A percentile compares a stretch with the other conserved stretches of the same genome.
These are phyloP conservation scores for Trissolcus brochymenae DNA, from an alignment of 2,888 invertebrate species.

Conservation along the genomic window DNA sequence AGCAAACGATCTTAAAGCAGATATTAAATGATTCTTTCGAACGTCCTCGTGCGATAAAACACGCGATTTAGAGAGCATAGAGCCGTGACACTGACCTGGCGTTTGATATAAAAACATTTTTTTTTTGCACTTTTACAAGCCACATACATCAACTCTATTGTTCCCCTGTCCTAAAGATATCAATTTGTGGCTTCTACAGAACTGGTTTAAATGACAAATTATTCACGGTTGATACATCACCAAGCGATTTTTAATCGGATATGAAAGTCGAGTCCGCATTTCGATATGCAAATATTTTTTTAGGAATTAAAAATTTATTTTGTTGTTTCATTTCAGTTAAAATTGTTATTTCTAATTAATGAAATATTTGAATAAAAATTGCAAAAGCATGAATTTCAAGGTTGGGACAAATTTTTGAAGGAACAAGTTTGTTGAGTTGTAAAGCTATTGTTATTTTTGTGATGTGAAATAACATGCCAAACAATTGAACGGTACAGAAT, in stretches of 20 bases:
- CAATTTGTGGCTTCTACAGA: too few relatives aligned
- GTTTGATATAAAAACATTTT: not conserved
- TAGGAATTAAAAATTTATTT: too few relatives aligned
- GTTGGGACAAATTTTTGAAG: constrained; percentile 3
- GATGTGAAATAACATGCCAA: not conserved
- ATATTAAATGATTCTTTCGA: constrained; percentile 32
- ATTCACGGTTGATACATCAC: too few relatives aligned
- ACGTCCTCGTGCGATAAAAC: constrained; percentile 15
- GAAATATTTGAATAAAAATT: too few relatives aligned
- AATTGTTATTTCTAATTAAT: too few relatives aligned
- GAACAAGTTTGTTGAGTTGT: constrained; percentile 17
- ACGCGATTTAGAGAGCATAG: not conserved
- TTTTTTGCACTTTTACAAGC: constrained; percentile 1
- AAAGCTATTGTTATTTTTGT: constrained; percentile 5
- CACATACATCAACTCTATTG: not conserved
- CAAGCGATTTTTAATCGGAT: too few relatives aligned
- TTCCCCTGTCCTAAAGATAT: not conserved
- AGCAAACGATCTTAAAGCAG: constrained; percentile 8
- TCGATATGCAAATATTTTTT: too few relatives aligned
- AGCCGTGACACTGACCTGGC: not conserved
- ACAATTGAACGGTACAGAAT: constrained; percentile 42
- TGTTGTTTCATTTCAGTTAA: too few relatives aligned
- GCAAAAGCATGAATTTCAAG: too few relatives aligned
- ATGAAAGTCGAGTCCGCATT: too few relatives aligned
- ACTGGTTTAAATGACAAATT: too few relatives aligned